A percentile compares a stretch with the other conserved stretches of the same genome.
These are phyloP conservation scores for Ariolimax columbianus DNA, from an alignment of 2,888 invertebrate species.

Conservation along the genomic window DNA sequence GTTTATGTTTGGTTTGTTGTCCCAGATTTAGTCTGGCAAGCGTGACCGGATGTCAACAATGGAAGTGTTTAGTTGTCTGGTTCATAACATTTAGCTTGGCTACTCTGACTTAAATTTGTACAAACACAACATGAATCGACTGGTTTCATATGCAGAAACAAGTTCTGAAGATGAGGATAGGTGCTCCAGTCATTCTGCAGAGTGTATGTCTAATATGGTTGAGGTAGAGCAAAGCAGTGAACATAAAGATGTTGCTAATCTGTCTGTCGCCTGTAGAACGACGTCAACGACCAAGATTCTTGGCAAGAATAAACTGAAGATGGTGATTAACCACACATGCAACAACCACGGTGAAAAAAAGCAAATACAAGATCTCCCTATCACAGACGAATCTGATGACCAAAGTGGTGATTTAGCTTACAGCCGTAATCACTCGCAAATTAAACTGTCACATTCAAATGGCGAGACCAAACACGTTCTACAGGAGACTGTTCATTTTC, in stretches of 20 bases:
- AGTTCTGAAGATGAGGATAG: constrained; percentile 36
- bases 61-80: neutral
- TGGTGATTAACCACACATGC: neutral
- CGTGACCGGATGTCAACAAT: neutral
- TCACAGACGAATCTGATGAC: constrained; percentile 33
- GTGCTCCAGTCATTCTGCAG: neutral
- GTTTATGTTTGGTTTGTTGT: too few relatives aligned
- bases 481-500: neutral
- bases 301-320: too few relatives aligned
- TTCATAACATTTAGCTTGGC: neutral
- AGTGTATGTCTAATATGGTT: too few relatives aligned
- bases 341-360: neutral
- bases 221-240: neutral
- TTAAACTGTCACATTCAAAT: neutral
- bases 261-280: too few relatives aligned
- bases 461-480: neutral
- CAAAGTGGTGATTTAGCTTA: neutral
- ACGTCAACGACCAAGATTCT: too few relatives aligned
- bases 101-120: neutral
- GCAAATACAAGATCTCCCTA: neutral
- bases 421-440: neutral
- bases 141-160: constrained; percentile 23
- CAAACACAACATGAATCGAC: neutral
- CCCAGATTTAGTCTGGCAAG: too few relatives aligned
- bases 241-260: neutral